Percentiles rank a stretch among this genome's conserved stretches.
Evolutionary conservation across 2,113 vertebrate species (phyloP).

Genomic region (Hydrochoerus hydrochaeris): DNA sequence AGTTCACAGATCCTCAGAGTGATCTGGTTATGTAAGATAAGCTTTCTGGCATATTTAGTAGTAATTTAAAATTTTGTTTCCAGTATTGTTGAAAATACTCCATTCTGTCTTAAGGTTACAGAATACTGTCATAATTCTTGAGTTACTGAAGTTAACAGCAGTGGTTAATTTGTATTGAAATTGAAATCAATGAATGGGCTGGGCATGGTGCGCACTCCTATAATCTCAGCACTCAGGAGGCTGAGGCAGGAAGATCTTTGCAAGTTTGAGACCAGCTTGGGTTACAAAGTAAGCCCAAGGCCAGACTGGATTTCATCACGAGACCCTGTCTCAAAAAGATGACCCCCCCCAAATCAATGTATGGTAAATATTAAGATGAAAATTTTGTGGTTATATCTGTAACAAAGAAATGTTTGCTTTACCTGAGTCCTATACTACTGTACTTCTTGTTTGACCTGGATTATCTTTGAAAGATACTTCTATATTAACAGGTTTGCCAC

Average conservation of each 20-base stretch:
- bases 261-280: no score
- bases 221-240: no score
- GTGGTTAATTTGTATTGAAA: not conserved
- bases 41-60: not conserved
- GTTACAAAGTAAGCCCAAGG: no score
- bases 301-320: no score
- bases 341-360: no score
- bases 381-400: not conserved
- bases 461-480: not conserved
- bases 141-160: not conserved
- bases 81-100: conserved; percentile 20
- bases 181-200: not conserved
- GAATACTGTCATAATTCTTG: not conserved
- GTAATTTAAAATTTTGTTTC: conserved; percentile 43
- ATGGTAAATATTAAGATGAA: conserved; percentile 1
- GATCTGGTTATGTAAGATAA: not conserved
- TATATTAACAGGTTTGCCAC: not conserved
- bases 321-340: no score
- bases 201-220: no score
- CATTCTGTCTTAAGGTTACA: not conserved
- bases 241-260: no score
- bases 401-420: not conserved
- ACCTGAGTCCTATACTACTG: not conserved
- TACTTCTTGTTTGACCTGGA: not conserved
- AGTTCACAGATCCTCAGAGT: not conserved